Base-by-base conservation (phyloP, 2,113 vertebrate genomes). In the Pangasianodon gigas region DNA sequence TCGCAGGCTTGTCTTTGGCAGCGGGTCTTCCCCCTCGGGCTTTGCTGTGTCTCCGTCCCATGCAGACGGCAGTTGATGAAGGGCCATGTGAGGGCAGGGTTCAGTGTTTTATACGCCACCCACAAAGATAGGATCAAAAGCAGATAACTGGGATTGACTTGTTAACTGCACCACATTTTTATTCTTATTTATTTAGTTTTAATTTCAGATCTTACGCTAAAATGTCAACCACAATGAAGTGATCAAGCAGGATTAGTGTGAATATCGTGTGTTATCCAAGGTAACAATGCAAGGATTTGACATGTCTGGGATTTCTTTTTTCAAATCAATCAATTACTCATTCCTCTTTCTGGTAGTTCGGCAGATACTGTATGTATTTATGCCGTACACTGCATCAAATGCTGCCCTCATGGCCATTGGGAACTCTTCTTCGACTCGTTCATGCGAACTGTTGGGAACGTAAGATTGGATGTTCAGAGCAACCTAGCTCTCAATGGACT, bases 1-100 rank as follows among this genome's bases (percentile, higher is more conserved):
- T 97, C 94, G 93, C 94, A 92, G 95, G 93, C 97, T 98, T 98
- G 97, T 99, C 95, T 93, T 92, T 93, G 90, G 95, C 92, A 92
- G 79, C 92, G 94, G 92, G 94, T 93, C 94, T 96, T 93, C 93
- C 95, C 92, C 92, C 92, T 93, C 88, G 92, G 94, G 93, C 91
- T 96, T 97, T 97, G 96, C 96, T 93, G 93, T 93, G 92, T 94
- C 95, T 94, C 91, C 92, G 95, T 96, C 96, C 95, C 94, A 94
- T 91, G 93, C 95, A 87, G 85, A 69, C 18, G 29, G 9, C 60
- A 89, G 91, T 90, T 92, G 92, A 92, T 92, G 87, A 92, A 91
- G 92, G 84, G 89, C 69, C 71, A 24, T 56, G 51, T 65, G 56
- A 84, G 91, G 90, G 56, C 85, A 84, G 88, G 85, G 90, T 89